Evolutionary conservation across 2,888 invertebrate genomes (phyloP).

Genomic region (Drosophila meridiana): DNA sequence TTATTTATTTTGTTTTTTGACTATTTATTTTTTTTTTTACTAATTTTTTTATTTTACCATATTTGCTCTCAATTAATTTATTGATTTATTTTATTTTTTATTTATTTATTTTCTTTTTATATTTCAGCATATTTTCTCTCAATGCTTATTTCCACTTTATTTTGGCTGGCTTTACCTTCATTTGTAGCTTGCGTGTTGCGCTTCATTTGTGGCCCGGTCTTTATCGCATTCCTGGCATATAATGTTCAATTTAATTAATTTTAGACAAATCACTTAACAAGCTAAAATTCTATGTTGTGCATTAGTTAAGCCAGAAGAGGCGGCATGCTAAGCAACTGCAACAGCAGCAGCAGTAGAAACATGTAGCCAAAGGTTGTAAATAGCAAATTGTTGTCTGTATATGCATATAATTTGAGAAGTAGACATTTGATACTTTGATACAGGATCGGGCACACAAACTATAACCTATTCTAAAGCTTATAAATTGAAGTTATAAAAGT

Average conservation of each 20-base stretch:
- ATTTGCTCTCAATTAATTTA: conserved; percentile 16
- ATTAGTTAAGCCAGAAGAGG: conserved; percentile 17
- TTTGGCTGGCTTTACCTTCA: conserved; percentile 9
- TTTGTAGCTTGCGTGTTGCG: conserved; percentile 44
- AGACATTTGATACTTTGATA: no score
- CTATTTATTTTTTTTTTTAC: background rate
- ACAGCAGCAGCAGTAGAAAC: background rate
- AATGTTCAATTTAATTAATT: conserved; percentile 66
- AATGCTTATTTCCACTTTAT: conserved; percentile 17
- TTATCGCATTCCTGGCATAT: conserved; percentile 56
- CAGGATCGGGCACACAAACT: no score
- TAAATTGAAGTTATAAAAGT: no score
- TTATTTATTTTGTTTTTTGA: no score
- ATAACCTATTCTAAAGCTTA: no score
- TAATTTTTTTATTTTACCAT: background rate
- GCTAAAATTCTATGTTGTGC: conserved; percentile 24
- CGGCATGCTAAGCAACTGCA: background rate
- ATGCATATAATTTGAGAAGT: background rate
- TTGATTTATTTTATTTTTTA: background rate
- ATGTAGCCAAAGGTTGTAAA: background rate
- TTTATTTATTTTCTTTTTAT: background rate
- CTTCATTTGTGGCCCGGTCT: conserved; percentile 35
- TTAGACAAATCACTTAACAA: conserved; percentile 68
- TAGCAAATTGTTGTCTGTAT: background rate
- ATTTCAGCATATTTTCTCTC: background rate